Evolutionary conservation across 1,140 invertebrate species (phyloP), one percentile per base, ranked within the genome.

Genomic region (Tribolium castaneum): DNA sequence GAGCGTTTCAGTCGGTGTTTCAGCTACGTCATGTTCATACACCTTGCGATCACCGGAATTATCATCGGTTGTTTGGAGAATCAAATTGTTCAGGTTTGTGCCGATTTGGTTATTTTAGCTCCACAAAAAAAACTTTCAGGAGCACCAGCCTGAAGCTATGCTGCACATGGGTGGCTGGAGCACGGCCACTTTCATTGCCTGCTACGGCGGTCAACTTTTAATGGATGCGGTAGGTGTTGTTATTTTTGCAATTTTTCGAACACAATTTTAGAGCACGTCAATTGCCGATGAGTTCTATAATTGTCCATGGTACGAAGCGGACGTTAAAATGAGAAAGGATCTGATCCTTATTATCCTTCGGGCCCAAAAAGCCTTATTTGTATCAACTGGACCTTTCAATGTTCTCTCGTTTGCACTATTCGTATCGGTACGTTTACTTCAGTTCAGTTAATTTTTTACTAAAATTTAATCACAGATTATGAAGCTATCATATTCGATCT

Each of bases 31-130:
- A 73, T 73, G 71, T 52, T 73, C n/a, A 54, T 14, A 5, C 50
- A 52, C 12, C 19, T 73, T 2, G 25, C 49, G 1, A 73, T 34
- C 9, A 54, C 49, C 4, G 71, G 71, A 52, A 54, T 54, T 9
- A 73, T 52, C 54, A 14, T n/a, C 12, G 71, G 71, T 54, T 73
- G 71, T 73, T 30, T 73, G 9, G 71, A 73, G 30, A 54, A 73
- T 22, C 71, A 73, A 12, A 54, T 73, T 52, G n/a, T 54, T 10
- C 51, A 50, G 39, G 70, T 72, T 12, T 50, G 10, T 39, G 6
- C 1, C 6, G 6, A 30, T 30, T 5, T 30, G 6, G 1, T 30
- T 2, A 30, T 30, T 4, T 30, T 30, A 1, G 1, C 5, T 30
- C 25, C 25, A 30, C 25, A 30, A 5, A 5, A 30, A 6, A 0